Evolutionary conservation across 2,888 invertebrate species (phyloP), one percentile per base, ranked within the genome.

Genomic region (Clunio marinus): DNA sequence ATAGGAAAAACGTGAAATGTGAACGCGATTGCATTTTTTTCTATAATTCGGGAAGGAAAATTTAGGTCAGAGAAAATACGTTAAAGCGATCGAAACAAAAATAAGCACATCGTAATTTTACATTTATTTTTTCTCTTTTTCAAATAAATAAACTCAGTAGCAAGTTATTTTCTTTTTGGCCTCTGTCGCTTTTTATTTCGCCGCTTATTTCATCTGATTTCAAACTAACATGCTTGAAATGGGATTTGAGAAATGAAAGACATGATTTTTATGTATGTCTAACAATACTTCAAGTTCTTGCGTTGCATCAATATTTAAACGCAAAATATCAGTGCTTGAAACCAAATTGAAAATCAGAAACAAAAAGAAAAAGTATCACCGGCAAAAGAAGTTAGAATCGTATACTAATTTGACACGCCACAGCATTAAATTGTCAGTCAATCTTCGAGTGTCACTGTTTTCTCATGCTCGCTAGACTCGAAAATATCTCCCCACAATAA

Each of bases 41-140:
- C 22, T 51, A 20, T 10, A 27, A 57, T 57, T 57, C 57, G 57
- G 15, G 2, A 5, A 2, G 57, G 57, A 10, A 51, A 57, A 57
- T 66, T 66, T 66, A 45, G 66, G 66, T 66, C 66, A 66, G 7
- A 66, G 27, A 20, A 66, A 66, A 66, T 66, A 66, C 66, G 66
- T 55, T 10, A 7, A 4, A 32, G 55, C 66, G 66, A 66, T 66
- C 22, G 66, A 55, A 66, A 66, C 32, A 35, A 66, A 66, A 66
- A 66, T 66, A 66, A 66, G 66, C 66, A 55, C 66, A 35, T 45
- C 28, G 28, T 20, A 66, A 45, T 35, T 46, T 55, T 66, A 25
- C 22, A n/a, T n/a, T n/a, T n/a, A n/a, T n/a, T n/a, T n/a, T n/a
- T n/a, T n/a, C n/a, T n/a, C n/a, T n/a, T n/a, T 46, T 20, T 45